phyloP scores from a whole-genome alignment of 1,140 invertebrate species.

The Bacillus rossius region DNA sequence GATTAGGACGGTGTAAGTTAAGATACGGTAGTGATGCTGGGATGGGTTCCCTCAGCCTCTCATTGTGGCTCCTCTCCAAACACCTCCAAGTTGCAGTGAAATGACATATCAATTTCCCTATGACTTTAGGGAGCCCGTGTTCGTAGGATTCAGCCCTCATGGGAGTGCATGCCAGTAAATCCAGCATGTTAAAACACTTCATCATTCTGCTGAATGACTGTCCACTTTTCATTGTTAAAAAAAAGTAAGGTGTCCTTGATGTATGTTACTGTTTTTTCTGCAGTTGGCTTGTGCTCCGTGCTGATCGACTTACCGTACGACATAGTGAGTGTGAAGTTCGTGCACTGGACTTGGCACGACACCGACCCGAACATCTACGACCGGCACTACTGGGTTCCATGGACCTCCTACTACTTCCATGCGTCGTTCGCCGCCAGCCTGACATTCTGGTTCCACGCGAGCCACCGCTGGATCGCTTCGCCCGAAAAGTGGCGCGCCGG shows the following conservation, averaged over 20 bases:
- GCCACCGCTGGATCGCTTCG: slow-evolving; percentile 47
- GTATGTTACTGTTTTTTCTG: no score
- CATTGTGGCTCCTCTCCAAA: no score
- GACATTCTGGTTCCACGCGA: slow-evolving; percentile 58
- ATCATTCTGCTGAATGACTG: no score
- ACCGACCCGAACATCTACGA: slow-evolving; percentile 77
- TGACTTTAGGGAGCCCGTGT: no score
- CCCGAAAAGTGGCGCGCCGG: slow-evolving; percentile 46
- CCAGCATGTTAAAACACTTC: no score
- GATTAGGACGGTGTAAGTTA: no score
- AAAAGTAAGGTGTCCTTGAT: background rate
- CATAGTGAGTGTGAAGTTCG: slow-evolving; percentile 69
- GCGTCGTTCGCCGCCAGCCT: slow-evolving; percentile 67
- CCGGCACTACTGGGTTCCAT: slow-evolving; percentile 66
- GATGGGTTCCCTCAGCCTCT: no score
- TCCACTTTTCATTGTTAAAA: background rate
- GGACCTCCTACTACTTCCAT: slow-evolving; percentile 79
- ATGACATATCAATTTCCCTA: no score
- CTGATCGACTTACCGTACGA: slow-evolving; percentile 76
- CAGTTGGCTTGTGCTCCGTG: slow-evolving; percentile 64
- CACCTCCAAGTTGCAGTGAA: no score
- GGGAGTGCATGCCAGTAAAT: no score
- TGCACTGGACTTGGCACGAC: slow-evolving; percentile 85
- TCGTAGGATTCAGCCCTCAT: no score
- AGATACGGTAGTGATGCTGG: no score